phyloP scores from a whole-genome alignment of 2,888 invertebrate genomes.

The Furcula furcula region DNA sequence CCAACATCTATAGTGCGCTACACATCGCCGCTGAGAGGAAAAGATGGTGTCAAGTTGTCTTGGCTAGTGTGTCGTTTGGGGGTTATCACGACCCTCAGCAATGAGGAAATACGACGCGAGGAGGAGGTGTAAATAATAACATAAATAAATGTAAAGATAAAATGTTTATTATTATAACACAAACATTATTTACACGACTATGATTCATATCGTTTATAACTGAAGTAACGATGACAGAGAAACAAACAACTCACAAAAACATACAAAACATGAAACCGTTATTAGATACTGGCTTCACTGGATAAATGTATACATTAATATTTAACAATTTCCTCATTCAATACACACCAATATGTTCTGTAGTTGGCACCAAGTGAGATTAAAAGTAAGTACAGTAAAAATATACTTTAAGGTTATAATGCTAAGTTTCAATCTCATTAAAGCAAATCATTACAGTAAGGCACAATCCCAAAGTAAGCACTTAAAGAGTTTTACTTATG shows the following conservation, averaged over 20 bases:
- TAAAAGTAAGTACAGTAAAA: constrained; percentile 48
- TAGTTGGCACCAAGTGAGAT: constrained; percentile 56
- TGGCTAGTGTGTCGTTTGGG: no score
- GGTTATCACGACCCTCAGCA: no score
- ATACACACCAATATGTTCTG: constrained; percentile 25
- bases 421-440: neutral
- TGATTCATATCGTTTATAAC: constrained; percentile 41
- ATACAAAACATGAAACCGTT: constrained; percentile 21
- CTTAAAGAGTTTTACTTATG: neutral
- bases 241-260: constrained; percentile 42
- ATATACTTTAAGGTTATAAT: constrained; percentile 10
- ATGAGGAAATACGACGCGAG: no score
- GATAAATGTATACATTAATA: constrained; percentile 30
- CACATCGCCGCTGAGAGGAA: no score
- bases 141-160: constrained; percentile 38
- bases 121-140: no score
- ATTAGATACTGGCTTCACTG: constrained; percentile 44
- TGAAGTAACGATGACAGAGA: constrained; percentile 33
- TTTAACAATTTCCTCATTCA: constrained; percentile 15
- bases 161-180: constrained; percentile 64
- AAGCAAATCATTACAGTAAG: neutral
- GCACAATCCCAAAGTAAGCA: neutral
- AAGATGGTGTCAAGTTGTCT: no score
- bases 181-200: constrained; percentile 69
- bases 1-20: no score